A percentile compares a stretch with the other conserved stretches of the same genome.
Evolutionary conservation across 2,113 vertebrate genomes (phyloP).

Genomic region (Stegastes partitus): DNA sequence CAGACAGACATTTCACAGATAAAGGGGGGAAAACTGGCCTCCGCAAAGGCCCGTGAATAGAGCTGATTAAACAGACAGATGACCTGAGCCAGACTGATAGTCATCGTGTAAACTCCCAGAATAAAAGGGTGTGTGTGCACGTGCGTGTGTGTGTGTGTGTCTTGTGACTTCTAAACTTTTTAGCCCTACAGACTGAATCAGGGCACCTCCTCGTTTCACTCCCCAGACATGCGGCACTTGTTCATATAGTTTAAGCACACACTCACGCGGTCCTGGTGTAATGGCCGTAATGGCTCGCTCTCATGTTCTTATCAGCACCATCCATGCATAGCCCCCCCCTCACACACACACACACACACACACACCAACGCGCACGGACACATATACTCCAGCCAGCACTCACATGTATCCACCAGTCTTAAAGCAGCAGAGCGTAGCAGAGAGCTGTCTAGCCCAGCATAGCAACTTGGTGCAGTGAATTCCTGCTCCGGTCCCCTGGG

Average conservation of each 20-base stretch:
- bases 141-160: constrained; percentile 23
- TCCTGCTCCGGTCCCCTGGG: constrained; percentile 38
- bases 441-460: constrained; percentile 35
- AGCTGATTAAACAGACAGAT: constrained; percentile 56
- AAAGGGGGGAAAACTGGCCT: constrained; percentile 24
- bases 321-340: constrained; percentile 54
- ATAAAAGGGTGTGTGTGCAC: constrained; percentile 9
- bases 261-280: constrained; percentile 27
- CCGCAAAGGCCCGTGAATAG: constrained; percentile 32
- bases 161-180: constrained; percentile 43
- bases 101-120: constrained; percentile 33
- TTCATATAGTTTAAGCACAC: constrained; percentile 25
- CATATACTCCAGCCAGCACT: constrained; percentile 25
- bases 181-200: constrained; percentile 23
- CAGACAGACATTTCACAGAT: constrained; percentile 43
- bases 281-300: constrained; percentile 41
- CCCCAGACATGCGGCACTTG: constrained; percentile 23
- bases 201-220: constrained; percentile 18
- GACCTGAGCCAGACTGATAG: constrained; percentile 54
- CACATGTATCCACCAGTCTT: constrained; percentile 43
- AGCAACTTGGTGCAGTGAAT: constrained; percentile 25
- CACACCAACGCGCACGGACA: constrained; percentile 24
- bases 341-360: constrained; percentile 31
- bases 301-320: constrained; percentile 61
- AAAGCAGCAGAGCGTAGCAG: constrained; percentile 41